Base-by-base conservation (phyloP, 2,888 invertebrate genomes). In the Hybos culiciformis region DNA sequence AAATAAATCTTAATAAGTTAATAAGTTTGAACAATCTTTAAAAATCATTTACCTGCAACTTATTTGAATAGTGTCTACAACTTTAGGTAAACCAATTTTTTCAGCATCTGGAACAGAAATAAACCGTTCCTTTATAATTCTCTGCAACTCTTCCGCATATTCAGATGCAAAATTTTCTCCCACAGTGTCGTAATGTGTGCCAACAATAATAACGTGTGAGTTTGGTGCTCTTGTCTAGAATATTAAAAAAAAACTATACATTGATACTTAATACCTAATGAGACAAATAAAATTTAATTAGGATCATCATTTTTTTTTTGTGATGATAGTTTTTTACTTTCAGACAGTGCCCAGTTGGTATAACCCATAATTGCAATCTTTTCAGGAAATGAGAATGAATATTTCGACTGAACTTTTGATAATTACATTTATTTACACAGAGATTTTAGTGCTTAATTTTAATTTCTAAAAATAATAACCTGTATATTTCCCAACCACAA, bases 401-500 rank as follows among this genome's bases (percentile, higher is more conserved):
- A n/a, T n/a, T n/a, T n/a, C n/a, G n/a, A n/a, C n/a, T n/a, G n/a
- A n/a, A n/a, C n/a, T n/a, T n/a, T n/a, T n/a, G n/a, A n/a, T n/a
- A n/a, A n/a, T n/a, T n/a, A n/a, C n/a, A n/a, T n/a, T n/a, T n/a
- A n/a, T n/a, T n/a, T n/a, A n/a, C n/a, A n/a, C n/a, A n/a, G n/a
- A n/a, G n/a, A n/a, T n/a, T n/a, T n/a, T n/a, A n/a, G n/a, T n/a
- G n/a, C n/a, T n/a, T n/a, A n/a, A n/a, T n/a, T n/a, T n/a, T n/a
- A n/a, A n/a, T n/a, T n/a, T n/a, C n/a, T n/a, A n/a, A n/a, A n/a
- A n/a, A n/a, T n/a, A n/a, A n/a, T n/a, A n/a, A 56, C 56, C 45
- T 86, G 86, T 53, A 92, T 91, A 56, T 90, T 91, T n/a, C 91
- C 84, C 32, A 98, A 74, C 97, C 97, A 98, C 56, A 91, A 84